These are phyloP conservation scores for Ceratina calcarata DNA, from an alignment of 1,140 invertebrate genomes.

Conservation along the genomic window DNA sequence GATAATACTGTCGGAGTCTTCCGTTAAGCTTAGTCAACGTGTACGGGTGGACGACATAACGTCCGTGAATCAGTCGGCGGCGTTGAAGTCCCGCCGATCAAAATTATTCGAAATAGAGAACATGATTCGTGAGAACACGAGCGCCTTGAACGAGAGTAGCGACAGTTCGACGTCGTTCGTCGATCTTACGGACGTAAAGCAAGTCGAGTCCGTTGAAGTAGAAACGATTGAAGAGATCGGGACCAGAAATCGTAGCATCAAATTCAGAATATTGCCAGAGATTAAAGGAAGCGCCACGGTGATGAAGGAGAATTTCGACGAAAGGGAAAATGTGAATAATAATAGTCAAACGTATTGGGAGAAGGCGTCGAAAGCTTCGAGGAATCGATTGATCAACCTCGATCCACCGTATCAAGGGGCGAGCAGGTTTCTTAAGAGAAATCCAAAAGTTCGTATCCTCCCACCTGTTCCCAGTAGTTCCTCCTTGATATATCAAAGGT, in stretches of 20 bases:
- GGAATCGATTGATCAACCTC: constrained; percentile 40
- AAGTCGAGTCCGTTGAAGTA: constrained; percentile 31
- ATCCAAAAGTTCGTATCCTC: constrained; percentile 52
- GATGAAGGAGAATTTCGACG: constrained; percentile 3
- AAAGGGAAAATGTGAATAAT: background rate
- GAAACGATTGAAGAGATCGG: constrained; percentile 59
- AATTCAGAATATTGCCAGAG: constrained; percentile 40
- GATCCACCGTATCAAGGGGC: constrained; percentile 13
- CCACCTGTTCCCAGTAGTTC: constrained; percentile 56
- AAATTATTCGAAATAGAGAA: constrained; percentile 7
- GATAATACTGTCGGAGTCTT: constrained; percentile 20
- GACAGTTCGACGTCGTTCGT: constrained; percentile 63
- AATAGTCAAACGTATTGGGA: constrained; percentile 45
- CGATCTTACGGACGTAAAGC: constrained; percentile 12
- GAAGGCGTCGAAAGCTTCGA: constrained; percentile 32
- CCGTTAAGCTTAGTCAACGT: constrained; percentile 18
- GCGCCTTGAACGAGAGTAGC: constrained; percentile 62
- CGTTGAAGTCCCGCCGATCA: background rate
- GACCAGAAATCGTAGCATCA: constrained; percentile 15
- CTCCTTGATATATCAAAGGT: constrained; percentile 49
- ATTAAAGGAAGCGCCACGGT: constrained; percentile 20
- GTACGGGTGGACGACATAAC: background rate
- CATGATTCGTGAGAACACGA: constrained; percentile 55
- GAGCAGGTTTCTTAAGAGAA: constrained; percentile 51
- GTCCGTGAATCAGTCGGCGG: background rate